Percentiles rank a stretch among this genome's conserved stretches.
phyloP scores from a whole-genome alignment of 2,113 vertebrate species.

The Thermophis baileyi region DNA sequence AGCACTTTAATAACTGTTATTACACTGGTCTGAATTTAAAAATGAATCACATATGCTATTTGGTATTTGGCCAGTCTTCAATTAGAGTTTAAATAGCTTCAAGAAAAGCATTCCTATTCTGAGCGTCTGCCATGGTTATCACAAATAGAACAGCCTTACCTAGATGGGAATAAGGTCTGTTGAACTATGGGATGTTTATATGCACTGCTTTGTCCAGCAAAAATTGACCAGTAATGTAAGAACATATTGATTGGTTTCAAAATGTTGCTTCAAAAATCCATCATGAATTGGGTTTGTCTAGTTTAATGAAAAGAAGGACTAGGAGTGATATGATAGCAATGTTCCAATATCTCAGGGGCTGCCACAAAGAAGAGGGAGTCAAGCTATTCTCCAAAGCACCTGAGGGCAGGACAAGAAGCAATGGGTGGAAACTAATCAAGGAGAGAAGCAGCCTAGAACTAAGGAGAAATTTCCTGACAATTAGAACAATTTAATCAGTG shows the following conservation, averaged over 20 bases:
- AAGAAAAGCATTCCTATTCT: conserved; percentile 26
- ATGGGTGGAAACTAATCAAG: neutral
- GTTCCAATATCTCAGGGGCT: neutral
- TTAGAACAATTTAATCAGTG: neutral
- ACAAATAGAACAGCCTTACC: conserved; percentile 24
- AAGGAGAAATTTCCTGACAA: neutral
- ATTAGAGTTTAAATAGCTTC: conserved; percentile 37
- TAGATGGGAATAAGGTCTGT: neutral
- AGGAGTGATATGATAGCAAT: neutral
- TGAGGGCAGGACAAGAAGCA: neutral
- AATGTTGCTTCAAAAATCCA: neutral
- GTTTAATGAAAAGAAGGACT: neutral
- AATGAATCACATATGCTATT: conserved; percentile 44
- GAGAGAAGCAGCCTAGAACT: neutral
- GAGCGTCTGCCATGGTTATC: neutral
- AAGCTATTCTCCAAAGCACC: neutral
- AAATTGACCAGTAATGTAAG: neutral
- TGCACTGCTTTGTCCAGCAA: neutral
- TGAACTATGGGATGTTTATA: neutral
- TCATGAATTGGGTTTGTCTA: neutral
- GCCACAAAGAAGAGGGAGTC: neutral
- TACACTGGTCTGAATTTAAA: conserved; percentile 20
- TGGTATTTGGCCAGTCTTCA: conserved; percentile 50
- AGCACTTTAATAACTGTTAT: conserved; percentile 14
- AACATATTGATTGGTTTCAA: neutral